These are phyloP conservation scores for Gallinago stenura DNA, from an alignment of 2,797 vertebrate genomes.

Conservation along the genomic window DNA sequence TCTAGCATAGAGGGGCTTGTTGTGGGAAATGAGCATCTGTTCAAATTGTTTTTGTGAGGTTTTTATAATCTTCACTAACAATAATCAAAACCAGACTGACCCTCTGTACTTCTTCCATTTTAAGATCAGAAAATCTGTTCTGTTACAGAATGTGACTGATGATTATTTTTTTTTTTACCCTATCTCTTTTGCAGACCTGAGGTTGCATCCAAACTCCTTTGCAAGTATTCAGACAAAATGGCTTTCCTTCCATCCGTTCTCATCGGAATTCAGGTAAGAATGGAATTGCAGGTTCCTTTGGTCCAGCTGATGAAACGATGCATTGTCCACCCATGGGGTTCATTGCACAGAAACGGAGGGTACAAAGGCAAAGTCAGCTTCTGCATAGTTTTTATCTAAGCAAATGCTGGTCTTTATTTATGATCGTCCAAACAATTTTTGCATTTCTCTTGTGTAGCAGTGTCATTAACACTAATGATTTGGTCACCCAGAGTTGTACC, in stretches of 20 bases:
- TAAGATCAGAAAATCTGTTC: not conserved
- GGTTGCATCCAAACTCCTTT: not conserved
- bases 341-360: not conserved
- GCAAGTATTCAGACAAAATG: not conserved
- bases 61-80: not conserved
- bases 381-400: not conserved
- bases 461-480: not conserved
- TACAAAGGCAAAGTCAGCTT: not conserved
- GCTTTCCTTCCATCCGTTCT: not conserved
- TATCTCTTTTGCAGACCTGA: not conserved
- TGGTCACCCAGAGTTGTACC: not conserved
- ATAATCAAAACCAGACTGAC: not conserved
- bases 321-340: not conserved
- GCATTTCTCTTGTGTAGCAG: not conserved
- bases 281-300: accelerated
- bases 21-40: not conserved
- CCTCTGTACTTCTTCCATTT: not conserved
- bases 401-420: not conserved
- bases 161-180: not conserved
- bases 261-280: not conserved
- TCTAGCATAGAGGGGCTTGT: not conserved
- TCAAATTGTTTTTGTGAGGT: not conserved
- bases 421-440: not conserved
- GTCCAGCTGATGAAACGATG: not conserved
- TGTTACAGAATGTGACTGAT: not conserved